Evolutionary conservation across 2,888 invertebrate species (phyloP), one percentile per base, ranked within the genome.

Genomic region (Amorpha juglandis): DNA sequence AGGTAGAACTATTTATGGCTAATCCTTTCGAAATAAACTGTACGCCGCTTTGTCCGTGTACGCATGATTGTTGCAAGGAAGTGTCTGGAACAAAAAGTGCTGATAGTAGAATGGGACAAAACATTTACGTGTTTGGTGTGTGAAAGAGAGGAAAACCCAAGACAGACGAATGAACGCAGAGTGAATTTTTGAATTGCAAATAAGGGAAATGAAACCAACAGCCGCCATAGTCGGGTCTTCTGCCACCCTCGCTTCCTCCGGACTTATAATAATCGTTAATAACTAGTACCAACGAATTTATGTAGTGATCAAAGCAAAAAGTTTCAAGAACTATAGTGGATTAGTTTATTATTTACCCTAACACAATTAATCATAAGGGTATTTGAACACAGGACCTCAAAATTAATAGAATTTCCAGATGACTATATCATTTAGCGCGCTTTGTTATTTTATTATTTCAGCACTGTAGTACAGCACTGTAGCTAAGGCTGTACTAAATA

Each of bases 111-210:
- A 69, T 47, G 71, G 73, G 83, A 87, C 67, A 70, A 76, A 74
- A 73, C 72, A 81, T 78, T 65, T 70, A 48, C 62, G 52, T 65
- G 64, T 68, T 47, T 65, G 35, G 71, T 68, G 83, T 73, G 75
- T 70, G 78, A 87, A 80, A 76, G 84, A 82, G 80, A 83, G 69
- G 76, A 66, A 67, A 69, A 66, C 63, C 53, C 27, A 74, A 78
- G 78, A 74, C 73, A 77, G 79, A 78, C 76, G 78, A 74, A 79
- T 74, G 77, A 83, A 82, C 82, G 83, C 85, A 81, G 80, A 87
- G 86, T 85, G 81, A 84, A 88, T 90, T 91, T 92, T 92, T 90
- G 91, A 91, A 91, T 93, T 93, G 92, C 92, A 91, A 93, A 92
- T 92, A 78, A 86, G 86, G 86, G 84, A 89, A 91, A 90, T 91